phyloP scores from a whole-genome alignment of 2,888 invertebrate genomes.

The Pyrgus malvae region DNA sequence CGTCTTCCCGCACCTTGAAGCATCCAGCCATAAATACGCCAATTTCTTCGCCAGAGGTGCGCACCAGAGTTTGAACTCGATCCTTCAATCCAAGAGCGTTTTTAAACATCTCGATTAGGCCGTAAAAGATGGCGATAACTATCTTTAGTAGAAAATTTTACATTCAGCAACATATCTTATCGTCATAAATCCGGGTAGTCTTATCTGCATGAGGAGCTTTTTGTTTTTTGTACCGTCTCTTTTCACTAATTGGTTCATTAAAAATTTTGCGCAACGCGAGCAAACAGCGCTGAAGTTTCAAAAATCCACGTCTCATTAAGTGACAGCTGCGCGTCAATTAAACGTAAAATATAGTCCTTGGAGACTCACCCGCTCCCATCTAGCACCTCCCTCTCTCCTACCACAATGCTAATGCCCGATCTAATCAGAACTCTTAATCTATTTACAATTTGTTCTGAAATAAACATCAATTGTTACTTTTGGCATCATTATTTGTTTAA shows the following conservation, averaged over 20 bases:
- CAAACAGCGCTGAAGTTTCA: conserved; percentile 48
- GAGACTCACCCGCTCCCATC: conserved; percentile 47
- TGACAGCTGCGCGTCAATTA: conserved; percentile 79
- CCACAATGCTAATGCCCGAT: conserved; percentile 57
- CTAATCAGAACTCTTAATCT: conserved; percentile 76
- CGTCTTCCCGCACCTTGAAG: too few species aligned
- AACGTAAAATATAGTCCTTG: conserved; percentile 76
- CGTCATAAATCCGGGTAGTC: too few species aligned
- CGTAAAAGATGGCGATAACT: too few species aligned
- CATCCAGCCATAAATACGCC: too few species aligned
- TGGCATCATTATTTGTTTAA: conserved; percentile 60
- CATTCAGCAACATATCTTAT: too few species aligned
- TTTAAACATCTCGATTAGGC: too few species aligned
- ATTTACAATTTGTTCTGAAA: conserved; percentile 77
- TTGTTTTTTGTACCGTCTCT: too few species aligned
- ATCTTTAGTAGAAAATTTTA: too few species aligned
- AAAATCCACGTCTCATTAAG: conserved; percentile 74
- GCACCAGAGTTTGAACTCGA: too few species aligned
- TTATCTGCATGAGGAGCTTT: too few species aligned
- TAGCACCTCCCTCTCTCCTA: conserved; percentile 41
- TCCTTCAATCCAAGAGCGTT: too few species aligned
- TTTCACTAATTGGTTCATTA: conserved; percentile 5
- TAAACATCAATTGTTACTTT: conserved; percentile 73
- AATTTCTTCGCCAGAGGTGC: too few species aligned
- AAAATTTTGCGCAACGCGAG: conserved; percentile 2